Conservation (phyloP, 2,113 vertebrate genomes). For the Chroicocephalus ridibundus region DNA sequence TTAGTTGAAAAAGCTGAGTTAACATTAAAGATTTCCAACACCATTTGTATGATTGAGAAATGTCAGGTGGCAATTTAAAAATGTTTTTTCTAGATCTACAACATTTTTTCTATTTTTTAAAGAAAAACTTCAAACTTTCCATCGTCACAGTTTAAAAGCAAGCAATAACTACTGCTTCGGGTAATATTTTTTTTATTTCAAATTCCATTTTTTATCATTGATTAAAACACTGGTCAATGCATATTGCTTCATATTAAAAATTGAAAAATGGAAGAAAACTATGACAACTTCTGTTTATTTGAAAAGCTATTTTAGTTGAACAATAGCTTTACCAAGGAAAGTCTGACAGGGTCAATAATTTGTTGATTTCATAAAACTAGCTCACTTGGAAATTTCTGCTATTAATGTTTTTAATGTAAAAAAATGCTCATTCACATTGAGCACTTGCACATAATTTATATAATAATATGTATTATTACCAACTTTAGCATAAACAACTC, state of each 20-base stretch:
- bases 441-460: background rate
- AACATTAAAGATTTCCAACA: background rate
- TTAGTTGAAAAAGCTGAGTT: background rate
- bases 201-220: background rate
- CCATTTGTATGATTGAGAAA: background rate
- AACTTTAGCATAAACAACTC: background rate
- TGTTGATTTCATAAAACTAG: background rate
- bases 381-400: background rate
- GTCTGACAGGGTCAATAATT: background rate
- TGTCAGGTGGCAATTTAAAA: background rate
- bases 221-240: background rate
- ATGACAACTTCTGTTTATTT: background rate
- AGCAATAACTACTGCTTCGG: background rate
- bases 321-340: background rate
- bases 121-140: background rate
- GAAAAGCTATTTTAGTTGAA: background rate
- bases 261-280: background rate
- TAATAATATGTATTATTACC: background rate
- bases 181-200: background rate
- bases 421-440: background rate
- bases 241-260: background rate
- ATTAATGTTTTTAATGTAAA: background rate
- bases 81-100: background rate
- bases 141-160: background rate
- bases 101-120: background rate